Evolutionary conservation across 2,113 vertebrate species (phyloP), one percentile per base, ranked within the genome.

Genomic region (Geothlypis trichas): DNA sequence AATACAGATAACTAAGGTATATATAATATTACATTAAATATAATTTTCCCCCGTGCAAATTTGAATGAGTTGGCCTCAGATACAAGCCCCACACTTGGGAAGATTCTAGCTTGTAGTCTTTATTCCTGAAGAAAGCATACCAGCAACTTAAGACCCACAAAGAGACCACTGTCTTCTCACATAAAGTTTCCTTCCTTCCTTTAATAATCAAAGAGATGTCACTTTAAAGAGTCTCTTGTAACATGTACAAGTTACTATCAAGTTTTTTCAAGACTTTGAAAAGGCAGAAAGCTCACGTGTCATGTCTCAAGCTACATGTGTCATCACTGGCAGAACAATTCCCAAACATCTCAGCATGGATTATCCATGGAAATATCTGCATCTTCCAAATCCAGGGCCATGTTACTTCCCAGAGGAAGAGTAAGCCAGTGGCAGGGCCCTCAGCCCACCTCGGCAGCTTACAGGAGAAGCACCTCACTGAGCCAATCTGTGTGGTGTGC

Each of bases 401-500:
- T 0, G 4, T 11, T 33, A 28, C 58, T 55, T 76, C 21, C 18
- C 0, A 0, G 37, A 44, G 16, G 37, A 63, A 77, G 37, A 0
- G 0, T 0, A 0, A 61, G 27, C 14, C 33, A 28, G 52, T 3
- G 19, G 55, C 10, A 84, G 33, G 26, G 28, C 20, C 54, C 58
- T 47, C 15, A 30, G 13, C 24, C 55, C 7, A 22, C 14, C 41
- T 2, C 7, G 66, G 44, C 33, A 75, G 31, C 57, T 51, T 22
- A 5, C 8, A 18, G 9, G 31, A 42, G 62, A 42, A 49, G 22
- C 39, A 57, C 14, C 30, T 39, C 37, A 7, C 52, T 24, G 21
- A 9, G 46, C 30, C 58, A 26, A 13, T 4, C 39, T 24, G 15
- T 5, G 1, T 3, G 8, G 17, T 3, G 4, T 2, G 15, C 22